Evolutionary conservation across 2,888 invertebrate genomes (phyloP).

Genomic region (Steinernema hermaphroditum): DNA sequence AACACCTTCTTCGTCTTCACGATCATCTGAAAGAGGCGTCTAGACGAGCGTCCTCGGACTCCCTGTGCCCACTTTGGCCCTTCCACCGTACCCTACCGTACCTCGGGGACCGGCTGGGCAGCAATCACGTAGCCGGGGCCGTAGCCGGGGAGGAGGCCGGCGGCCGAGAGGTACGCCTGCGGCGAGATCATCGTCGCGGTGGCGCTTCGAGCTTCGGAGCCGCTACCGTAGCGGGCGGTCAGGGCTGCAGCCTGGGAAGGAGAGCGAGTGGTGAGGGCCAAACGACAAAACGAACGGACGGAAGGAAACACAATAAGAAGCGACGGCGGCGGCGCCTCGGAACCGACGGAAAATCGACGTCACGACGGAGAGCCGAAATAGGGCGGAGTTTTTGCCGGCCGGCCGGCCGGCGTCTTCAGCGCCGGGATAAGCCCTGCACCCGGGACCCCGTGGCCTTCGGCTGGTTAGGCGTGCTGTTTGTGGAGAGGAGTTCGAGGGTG

Average conservation of each 20-base stretch:
- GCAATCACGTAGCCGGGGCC: constrained; percentile 22
- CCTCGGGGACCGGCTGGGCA: constrained; percentile 1
- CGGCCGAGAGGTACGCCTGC: constrained; percentile 13
- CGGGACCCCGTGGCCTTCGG: background rate
- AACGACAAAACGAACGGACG: constrained; percentile 19
- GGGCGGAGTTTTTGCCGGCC: constrained; percentile 13
- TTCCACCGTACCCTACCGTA: constrained; percentile 13
- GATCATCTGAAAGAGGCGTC: constrained; percentile 83
- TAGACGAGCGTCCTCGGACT: background rate
- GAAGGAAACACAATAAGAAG: constrained; percentile 30
- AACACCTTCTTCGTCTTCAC: constrained; percentile 99
- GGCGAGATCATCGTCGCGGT: constrained; percentile 22
- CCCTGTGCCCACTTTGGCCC: no score
- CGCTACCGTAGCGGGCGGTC: background rate
- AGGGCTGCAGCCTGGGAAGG: background rate
- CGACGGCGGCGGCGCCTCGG: constrained; percentile 29
- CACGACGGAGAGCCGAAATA: constrained; percentile 16
- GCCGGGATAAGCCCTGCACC: constrained; percentile 22
- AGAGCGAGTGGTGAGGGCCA: constrained; percentile 12
- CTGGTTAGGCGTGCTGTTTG: background rate
- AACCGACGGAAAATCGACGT: constrained; percentile 30
- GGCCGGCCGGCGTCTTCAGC: no score
- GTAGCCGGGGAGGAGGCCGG: constrained; percentile 17
- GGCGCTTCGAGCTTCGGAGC: background rate
- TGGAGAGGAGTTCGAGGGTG: constrained; percentile 20